Evolutionary conservation across 2,113 vertebrate genomes (phyloP).

Genomic region (Callionymus lyra): DNA sequence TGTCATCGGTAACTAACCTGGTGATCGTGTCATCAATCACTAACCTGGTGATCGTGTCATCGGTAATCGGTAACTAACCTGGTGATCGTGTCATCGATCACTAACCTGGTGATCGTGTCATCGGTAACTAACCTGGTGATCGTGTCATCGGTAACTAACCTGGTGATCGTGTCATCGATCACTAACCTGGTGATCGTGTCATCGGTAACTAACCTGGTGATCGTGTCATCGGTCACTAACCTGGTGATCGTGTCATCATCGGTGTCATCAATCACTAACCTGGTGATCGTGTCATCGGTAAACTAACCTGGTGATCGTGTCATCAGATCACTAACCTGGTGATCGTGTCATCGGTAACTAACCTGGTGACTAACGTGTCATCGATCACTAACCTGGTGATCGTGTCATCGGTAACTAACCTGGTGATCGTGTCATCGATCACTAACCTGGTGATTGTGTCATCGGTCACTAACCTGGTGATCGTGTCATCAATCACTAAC

Average conservation of each 20-base stretch:
- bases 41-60: slow-evolving; percentile 28
- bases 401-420: too few species aligned
- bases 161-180: neutral
- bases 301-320: too few species aligned
- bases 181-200: slow-evolving; percentile 26
- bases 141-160: slow-evolving; percentile 21
- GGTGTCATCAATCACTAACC: slow-evolving; percentile 21
- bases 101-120: slow-evolving; percentile 24
- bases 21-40: slow-evolving; percentile 7
- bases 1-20: slow-evolving; percentile 17
- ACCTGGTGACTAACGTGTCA: too few species aligned
- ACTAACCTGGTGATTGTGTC: too few species aligned
- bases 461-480: too few species aligned
- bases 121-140: slow-evolving; percentile 22
- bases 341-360: too few species aligned
- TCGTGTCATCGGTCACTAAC: slow-evolving; percentile 25
- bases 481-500: too few species aligned
- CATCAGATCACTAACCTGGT: too few species aligned
- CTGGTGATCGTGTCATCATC: too few species aligned
- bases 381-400: too few species aligned
- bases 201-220: slow-evolving; percentile 21
- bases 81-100: neutral
- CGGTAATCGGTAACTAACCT: slow-evolving; percentile 20
- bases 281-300: too few species aligned
- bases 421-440: too few species aligned